Evolutionary conservation across 2,888 invertebrate genomes (phyloP).

Genomic region (Rotaria sp.): DNA sequence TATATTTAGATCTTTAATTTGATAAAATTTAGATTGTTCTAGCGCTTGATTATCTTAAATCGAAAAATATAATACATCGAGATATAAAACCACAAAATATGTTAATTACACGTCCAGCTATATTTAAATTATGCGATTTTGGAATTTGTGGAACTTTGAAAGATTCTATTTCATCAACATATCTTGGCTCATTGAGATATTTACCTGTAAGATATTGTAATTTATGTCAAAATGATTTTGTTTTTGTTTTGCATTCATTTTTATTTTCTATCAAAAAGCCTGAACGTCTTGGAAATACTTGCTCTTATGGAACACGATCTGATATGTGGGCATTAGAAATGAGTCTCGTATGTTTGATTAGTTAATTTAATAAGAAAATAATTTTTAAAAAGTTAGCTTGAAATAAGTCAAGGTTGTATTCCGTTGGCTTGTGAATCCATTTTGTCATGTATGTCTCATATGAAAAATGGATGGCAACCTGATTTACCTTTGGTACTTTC

Average conservation of each 20-base stretch:
- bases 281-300: background rate
- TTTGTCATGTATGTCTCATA: background rate
- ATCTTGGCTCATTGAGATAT: background rate
- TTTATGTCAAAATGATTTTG: background rate
- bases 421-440: background rate
- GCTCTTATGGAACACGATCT: constrained; percentile 7
- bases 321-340: constrained; percentile 29
- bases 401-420: background rate
- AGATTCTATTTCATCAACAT: background rate
- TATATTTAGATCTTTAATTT: background rate
- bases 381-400: background rate
- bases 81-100: constrained; percentile 13
- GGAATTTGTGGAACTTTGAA: background rate
- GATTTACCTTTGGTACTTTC: background rate
- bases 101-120: background rate
- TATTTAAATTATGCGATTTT: constrained; percentile 28
- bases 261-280: background rate
- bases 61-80: constrained; percentile 22
- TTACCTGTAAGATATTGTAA: background rate
- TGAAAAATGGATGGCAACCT: background rate
- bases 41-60: constrained; percentile 18
- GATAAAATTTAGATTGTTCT: background rate
- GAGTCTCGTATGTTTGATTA: background rate
- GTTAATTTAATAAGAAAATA: background rate
- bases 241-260: background rate